These are phyloP conservation scores for Opisthograptis luteolata DNA, from an alignment of 2,888 invertebrate genomes.

Conservation along the genomic window DNA sequence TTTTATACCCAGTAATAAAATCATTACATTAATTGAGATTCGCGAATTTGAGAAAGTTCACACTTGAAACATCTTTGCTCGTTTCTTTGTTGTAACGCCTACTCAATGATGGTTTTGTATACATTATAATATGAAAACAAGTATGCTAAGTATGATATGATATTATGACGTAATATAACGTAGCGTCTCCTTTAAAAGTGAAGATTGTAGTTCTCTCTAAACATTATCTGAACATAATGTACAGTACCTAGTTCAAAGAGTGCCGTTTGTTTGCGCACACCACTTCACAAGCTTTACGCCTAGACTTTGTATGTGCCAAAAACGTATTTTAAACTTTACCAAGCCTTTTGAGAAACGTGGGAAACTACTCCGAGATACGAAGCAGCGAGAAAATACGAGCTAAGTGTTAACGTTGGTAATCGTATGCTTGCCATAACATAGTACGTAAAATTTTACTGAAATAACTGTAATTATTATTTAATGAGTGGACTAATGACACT, in stretches of 20 bases:
- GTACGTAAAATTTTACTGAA: background rate
- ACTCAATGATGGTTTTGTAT: background rate
- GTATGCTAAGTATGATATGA: too few relatives aligned
- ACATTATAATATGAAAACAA: too few relatives aligned
- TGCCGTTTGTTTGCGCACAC: slow-evolving; percentile 51
- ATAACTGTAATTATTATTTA: too few relatives aligned
- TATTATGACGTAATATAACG: too few relatives aligned
- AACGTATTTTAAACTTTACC: slow-evolving; percentile 50
- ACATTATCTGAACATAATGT: slow-evolving; percentile 41
- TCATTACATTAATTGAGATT: slow-evolving; percentile 15
- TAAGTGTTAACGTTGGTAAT: slow-evolving; percentile 19
- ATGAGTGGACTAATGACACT: too few relatives aligned
- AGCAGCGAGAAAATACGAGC: slow-evolving; percentile 31
- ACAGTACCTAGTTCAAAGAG: slow-evolving; percentile 50
- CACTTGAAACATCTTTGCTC: background rate
- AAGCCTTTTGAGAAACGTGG: slow-evolving; percentile 38
- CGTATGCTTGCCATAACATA: slow-evolving; percentile 1
- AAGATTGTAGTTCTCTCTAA: slow-evolving; percentile 42
- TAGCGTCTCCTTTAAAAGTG: slow-evolving; percentile 16
- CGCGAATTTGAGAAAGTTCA: background rate
- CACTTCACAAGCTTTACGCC: slow-evolving; percentile 52
- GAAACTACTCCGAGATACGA: slow-evolving; percentile 38
- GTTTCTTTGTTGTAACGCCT: background rate
- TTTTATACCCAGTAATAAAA: slow-evolving; percentile 24
- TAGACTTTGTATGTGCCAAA: slow-evolving; percentile 50